Evolutionary conservation across 2,888 invertebrate genomes (phyloP).

Genomic region (Lordiphosa fenestrarum): DNA sequence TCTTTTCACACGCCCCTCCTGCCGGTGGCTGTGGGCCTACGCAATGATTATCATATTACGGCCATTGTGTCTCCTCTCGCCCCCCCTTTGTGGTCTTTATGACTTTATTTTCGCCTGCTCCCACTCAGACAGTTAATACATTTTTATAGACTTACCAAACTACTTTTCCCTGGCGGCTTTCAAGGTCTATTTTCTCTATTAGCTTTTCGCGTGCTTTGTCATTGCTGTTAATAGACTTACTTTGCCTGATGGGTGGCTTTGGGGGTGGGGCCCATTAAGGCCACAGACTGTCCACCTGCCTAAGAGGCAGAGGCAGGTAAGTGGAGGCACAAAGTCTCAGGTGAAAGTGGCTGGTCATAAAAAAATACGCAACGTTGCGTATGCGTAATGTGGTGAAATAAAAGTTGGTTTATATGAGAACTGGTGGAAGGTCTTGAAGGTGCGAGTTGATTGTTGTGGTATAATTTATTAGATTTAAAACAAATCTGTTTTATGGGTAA

Average conservation of each 20-base stretch:
- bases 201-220: constrained; percentile 75
- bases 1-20: constrained; percentile 52
- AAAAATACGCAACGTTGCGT: constrained; percentile 45
- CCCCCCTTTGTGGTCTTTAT: constrained; percentile 41
- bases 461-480: too few relatives aligned
- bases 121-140: constrained; percentile 59
- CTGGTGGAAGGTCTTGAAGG: too few relatives aligned
- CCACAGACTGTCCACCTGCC: constrained; percentile 57
- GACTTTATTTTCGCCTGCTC: constrained; percentile 69
- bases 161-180: constrained; percentile 29
- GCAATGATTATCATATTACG: constrained; percentile 76
- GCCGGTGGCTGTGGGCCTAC: constrained; percentile 23
- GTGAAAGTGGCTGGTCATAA: constrained; percentile 49
- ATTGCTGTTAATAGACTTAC: constrained; percentile 74
- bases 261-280: constrained; percentile 45
- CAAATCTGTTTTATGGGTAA: too few relatives aligned
- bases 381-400: constrained; percentile 52
- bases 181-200: constrained; percentile 63
- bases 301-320: constrained; percentile 4
- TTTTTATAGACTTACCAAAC: constrained; percentile 71
- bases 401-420: constrained; percentile 29
- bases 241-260: constrained; percentile 33
- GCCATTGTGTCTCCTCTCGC: constrained; percentile 43
- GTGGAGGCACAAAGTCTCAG: constrained; percentile 37
- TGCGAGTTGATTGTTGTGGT: too few relatives aligned